A percentile compares a stretch with the other conserved stretches of the same genome.
These are phyloP conservation scores for Drepana arcuata DNA, from an alignment of 1,140 invertebrate genomes.

Conservation along the genomic window DNA sequence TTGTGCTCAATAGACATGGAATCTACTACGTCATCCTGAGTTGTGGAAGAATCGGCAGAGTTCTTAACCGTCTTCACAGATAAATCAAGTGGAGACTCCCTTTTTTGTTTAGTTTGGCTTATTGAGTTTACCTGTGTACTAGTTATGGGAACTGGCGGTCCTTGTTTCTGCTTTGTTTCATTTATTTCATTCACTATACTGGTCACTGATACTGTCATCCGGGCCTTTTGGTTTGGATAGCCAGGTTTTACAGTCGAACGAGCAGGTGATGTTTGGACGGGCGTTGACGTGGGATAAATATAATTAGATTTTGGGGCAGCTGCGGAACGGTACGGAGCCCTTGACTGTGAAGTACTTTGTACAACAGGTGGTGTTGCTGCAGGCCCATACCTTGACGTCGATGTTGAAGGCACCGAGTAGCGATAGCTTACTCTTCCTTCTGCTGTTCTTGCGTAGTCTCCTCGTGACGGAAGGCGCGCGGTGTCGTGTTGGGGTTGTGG, in stretches of 20 bases:
- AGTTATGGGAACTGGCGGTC: constrained; percentile 75
- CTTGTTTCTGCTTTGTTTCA: constrained; percentile 68
- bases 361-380: constrained; percentile 26
- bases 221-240: constrained; percentile 52
- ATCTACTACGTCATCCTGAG: constrained; percentile 77
- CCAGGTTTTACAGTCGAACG: constrained; percentile 41
- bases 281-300: constrained; percentile 42
- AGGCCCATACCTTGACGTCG: constrained; percentile 37
- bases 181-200: constrained; percentile 68
- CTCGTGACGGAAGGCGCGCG: constrained; percentile 27
- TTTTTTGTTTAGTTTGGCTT: constrained; percentile 65
- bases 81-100: constrained; percentile 85
- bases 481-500: constrained; percentile 33
- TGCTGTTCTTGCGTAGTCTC: constrained; percentile 35
- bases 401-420: constrained; percentile 47
- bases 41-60: constrained; percentile 87
- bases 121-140: constrained; percentile 3
- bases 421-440: constrained; percentile 39
- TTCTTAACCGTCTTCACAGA: constrained; percentile 90
- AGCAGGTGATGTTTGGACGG: constrained; percentile 48
- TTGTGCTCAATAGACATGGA: constrained; percentile 53
- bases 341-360: constrained; percentile 31
- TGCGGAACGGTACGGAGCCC: constrained; percentile 21
- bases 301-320: constrained; percentile 34
- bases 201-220: constrained; percentile 66